Evolutionary conservation across 2,888 invertebrate genomes (phyloP), one percentile per base, ranked within the genome.

Genomic region (Mellilla xanthometata): DNA sequence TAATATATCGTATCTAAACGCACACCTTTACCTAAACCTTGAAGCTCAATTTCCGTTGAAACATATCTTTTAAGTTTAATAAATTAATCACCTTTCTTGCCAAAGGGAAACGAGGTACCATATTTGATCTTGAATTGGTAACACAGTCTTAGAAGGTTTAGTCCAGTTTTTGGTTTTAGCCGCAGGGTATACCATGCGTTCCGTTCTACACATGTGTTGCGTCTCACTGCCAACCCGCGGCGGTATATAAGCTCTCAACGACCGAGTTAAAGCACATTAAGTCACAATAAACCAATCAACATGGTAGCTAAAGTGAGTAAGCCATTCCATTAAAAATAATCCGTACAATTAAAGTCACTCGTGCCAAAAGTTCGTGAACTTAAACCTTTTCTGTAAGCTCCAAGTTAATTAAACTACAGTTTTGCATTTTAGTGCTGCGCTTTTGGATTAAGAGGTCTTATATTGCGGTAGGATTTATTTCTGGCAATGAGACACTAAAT

Each of bases 301-400:
- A 87, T 87, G 87, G 74, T 74, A 59, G 79, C 77, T 57, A 79
- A 80, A 82, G 86, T 87, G 60, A 86, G 86, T 81, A 30, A 27
- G 30, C 26, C 3, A 38, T 34, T 15, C 6, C 3, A 19, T 6
- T 1, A 19, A 19, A 19, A 5, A 19, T 19, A 19, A 5, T 6
- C 4, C 4, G 6, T 3, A 19, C 0, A 15, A 19, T 5, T 19
- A 19, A n/a, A n/a, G n/a, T n/a, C n/a, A n/a, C n/a, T n/a, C n/a
- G n/a, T n/a, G n/a, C n/a, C n/a, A n/a, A n/a, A n/a, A n/a, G n/a
- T n/a, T n/a, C n/a, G n/a, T n/a, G n/a, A n/a, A n/a, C n/a, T n/a
- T n/a, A n/a, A n/a, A n/a, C n/a, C n/a, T n/a, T n/a, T n/a, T n/a
- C n/a, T n/a, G n/a, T n/a, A n/a, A n/a, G n/a, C n/a, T n/a, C n/a